These are phyloP conservation scores for Odontamblyopus lacepedii DNA, from an alignment of 2,797 vertebrate species.

Conservation along the genomic window DNA sequence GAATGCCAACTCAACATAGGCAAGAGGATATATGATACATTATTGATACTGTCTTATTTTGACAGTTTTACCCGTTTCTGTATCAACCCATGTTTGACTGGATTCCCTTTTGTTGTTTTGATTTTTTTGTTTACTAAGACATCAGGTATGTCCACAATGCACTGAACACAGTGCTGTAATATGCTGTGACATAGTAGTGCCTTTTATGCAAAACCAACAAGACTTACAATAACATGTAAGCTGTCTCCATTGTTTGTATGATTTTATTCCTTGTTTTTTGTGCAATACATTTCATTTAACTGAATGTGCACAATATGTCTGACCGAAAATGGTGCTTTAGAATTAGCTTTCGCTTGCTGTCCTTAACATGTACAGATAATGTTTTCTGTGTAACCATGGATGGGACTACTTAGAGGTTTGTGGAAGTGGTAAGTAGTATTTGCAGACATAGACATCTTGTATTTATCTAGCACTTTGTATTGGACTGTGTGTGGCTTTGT, in stretches of 20 bases:
- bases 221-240: slow-evolving; percentile 43
- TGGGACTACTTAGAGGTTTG: slow-evolving; percentile 42
- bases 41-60: slow-evolving; percentile 58
- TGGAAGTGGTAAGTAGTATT: slow-evolving; percentile 61
- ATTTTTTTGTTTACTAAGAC: slow-evolving; percentile 58
- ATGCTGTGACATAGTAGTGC: slow-evolving; percentile 36
- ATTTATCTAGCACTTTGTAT: slow-evolving; percentile 72
- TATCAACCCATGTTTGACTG: slow-evolving; percentile 47
- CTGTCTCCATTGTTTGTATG: slow-evolving; percentile 49
- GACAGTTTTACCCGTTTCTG: slow-evolving; percentile 55
- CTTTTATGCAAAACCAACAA: slow-evolving; percentile 57
- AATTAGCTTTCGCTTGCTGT: slow-evolving; percentile 66
- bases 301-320: slow-evolving; percentile 69
- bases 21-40: slow-evolving; percentile 69
- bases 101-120: slow-evolving; percentile 48
- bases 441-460: slow-evolving; percentile 56
- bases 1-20: slow-evolving; percentile 59
- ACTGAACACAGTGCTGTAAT: slow-evolving; percentile 59
- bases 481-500: slow-evolving; percentile 58
- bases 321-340: slow-evolving; percentile 79
- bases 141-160: slow-evolving; percentile 78
- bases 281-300: slow-evolving; percentile 71
- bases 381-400: slow-evolving; percentile 52
- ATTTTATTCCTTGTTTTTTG: slow-evolving; percentile 57
- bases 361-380: slow-evolving; percentile 49